Conservation (phyloP, 2,888 invertebrate genomes). For the Bembecia ichneumoniformis region DNA sequence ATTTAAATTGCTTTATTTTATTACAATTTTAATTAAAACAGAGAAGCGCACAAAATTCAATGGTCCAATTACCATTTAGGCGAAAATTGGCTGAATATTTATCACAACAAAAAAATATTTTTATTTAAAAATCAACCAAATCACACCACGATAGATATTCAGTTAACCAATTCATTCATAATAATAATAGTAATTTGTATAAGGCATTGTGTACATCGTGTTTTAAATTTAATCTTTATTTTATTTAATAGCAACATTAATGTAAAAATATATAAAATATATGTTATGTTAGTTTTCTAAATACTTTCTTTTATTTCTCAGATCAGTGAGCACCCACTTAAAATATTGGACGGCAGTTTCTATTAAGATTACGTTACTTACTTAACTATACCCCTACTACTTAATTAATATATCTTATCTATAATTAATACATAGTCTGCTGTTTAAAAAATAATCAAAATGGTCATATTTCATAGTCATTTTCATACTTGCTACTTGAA, state of each 20-base stretch:
- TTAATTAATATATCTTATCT: too few relatives aligned
- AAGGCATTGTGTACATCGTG: constrained; percentile 4
- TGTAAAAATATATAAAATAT: constrained; percentile 64
- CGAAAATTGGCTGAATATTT: too few relatives aligned
- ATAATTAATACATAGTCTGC: too few relatives aligned
- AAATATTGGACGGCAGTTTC: constrained; percentile 19
- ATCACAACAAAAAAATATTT: too few relatives aligned
- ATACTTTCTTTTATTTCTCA: constrained; percentile 22
- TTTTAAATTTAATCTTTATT: constrained; percentile 32
- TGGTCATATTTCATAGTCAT: too few relatives aligned
- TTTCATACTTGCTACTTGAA: too few relatives aligned
- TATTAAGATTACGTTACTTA: neutral
- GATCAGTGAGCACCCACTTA: constrained; percentile 35
- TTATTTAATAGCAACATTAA: constrained; percentile 44
- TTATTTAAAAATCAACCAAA: too few relatives aligned
- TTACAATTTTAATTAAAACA: constrained; percentile 19
- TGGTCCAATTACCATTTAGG: constrained; percentile 6
- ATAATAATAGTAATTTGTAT: too few relatives aligned
- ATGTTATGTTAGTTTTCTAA: constrained; percentile 70
- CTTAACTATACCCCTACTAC: neutral
- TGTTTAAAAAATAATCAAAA: too few relatives aligned
- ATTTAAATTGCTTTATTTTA: constrained; percentile 42
- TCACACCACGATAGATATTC: too few relatives aligned
- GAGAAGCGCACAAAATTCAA: constrained; percentile 42
- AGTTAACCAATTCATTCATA: too few relatives aligned